Percentiles rank a stretch among this genome's conserved stretches.
Conservation (phyloP, 1,140 invertebrate species). For the Meloidogyne floridensis region DNA sequence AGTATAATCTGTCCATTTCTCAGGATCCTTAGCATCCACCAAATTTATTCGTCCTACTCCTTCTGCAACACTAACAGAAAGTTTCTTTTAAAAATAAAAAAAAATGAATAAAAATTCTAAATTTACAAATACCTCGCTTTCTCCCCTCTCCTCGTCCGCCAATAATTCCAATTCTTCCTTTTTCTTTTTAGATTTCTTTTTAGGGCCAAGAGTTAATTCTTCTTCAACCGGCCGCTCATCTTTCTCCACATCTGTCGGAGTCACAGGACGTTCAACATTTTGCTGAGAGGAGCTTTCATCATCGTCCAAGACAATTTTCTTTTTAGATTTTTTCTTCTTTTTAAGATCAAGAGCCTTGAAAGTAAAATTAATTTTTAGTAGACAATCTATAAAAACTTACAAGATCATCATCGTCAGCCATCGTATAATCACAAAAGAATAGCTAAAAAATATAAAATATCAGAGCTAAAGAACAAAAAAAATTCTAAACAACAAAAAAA, state of each 20-base stretch:
- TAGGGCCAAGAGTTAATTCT: conserved; percentile 9
- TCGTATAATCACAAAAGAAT: neutral
- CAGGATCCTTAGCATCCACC: conserved; percentile 54
- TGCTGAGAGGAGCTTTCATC: neutral
- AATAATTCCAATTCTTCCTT: conserved; percentile 19
- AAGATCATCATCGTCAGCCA: conserved; percentile 43
- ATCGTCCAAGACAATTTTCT: conserved; percentile 40
- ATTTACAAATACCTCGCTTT: neutral
- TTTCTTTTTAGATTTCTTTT: conserved; percentile 34
- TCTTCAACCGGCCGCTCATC: conserved; percentile 32
- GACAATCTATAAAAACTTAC: conserved; percentile 18
- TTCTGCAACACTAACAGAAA: conserved; percentile 31
- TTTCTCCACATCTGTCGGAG: conserved; percentile 1
- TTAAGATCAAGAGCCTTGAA: conserved; percentile 51
- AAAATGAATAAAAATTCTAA: conserved; percentile 14
- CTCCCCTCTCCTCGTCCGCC: conserved; percentile 26
- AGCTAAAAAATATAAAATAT: too few relatives aligned
- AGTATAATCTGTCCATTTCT: conserved; percentile 61
- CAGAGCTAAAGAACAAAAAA: too few relatives aligned
- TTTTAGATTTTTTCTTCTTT: conserved; percentile 48
- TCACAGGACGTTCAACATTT: conserved; percentile 2
- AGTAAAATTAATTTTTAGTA: neutral
- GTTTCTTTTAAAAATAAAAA: conserved; percentile 30
- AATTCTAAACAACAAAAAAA: too few relatives aligned
- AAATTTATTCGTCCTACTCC: conserved; percentile 59